A percentile compares a stretch with the other conserved stretches of the same genome.
phyloP scores from a whole-genome alignment of 2,797 vertebrate genomes.

The Poecile montanus region DNA sequence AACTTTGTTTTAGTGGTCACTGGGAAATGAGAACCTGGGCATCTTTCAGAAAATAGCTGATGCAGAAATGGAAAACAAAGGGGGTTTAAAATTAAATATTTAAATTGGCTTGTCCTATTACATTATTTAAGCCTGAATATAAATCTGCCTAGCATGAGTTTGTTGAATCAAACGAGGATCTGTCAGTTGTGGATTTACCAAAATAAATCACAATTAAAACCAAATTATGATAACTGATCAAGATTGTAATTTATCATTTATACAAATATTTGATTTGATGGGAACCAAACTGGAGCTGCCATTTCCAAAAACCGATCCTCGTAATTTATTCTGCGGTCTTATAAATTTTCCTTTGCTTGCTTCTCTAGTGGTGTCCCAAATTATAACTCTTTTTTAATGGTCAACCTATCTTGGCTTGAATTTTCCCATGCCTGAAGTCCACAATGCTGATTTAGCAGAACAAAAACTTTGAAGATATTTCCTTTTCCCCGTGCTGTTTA shows the following conservation, averaged over 20 bases:
- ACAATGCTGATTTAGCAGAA: conserved; percentile 65
- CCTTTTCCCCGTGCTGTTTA: conserved; percentile 46
- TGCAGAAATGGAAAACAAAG: background rate
- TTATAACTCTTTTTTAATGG: conserved; percentile 20
- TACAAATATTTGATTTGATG: conserved; percentile 40
- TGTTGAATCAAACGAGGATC: background rate
- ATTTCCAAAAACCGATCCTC: conserved; percentile 4
- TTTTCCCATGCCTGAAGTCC: conserved; percentile 47
- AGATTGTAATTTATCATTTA: conserved; percentile 7
- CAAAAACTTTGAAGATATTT: conserved; percentile 51
- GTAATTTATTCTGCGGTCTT: conserved; percentile 37
- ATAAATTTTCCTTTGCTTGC: conserved; percentile 37
- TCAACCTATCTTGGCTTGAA: conserved; percentile 37
- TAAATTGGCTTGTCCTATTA: background rate
- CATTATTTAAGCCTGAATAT: background rate
- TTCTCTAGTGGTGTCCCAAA: conserved; percentile 60
- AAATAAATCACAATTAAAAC: background rate
- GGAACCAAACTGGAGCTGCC: conserved; percentile 9
- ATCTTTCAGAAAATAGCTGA: conserved; percentile 1
- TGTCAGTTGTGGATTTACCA: background rate
- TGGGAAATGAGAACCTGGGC: background rate
- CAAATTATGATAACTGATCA: background rate
- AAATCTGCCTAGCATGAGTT: background rate
- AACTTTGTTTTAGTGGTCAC: background rate
- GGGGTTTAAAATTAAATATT: background rate